Evolutionary conservation across 1,140 invertebrate genomes (phyloP).

Genomic region (Drosophila suzukii): DNA sequence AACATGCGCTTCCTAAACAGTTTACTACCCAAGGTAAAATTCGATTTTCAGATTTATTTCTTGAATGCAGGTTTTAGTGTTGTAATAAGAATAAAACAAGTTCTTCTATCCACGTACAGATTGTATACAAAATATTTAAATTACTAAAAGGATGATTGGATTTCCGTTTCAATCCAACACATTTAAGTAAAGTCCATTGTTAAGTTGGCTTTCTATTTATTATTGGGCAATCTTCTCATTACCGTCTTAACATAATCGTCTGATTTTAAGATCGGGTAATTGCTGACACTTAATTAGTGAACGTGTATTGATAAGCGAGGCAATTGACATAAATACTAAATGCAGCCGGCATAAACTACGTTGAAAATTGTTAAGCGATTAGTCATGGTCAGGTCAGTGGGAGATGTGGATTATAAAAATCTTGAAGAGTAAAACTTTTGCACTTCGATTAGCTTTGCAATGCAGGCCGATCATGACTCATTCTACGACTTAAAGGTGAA

Average conservation of each 20-base stretch:
- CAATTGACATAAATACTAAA: slow-evolving; percentile 4
- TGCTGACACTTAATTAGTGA: slow-evolving; percentile 44
- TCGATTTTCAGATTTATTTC: too few species aligned
- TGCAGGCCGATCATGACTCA: slow-evolving; percentile 34
- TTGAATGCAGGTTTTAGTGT: too few species aligned
- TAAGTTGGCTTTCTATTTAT: neutral
- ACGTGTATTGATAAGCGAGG: slow-evolving; percentile 28
- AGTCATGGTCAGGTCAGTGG: slow-evolving; percentile 28
- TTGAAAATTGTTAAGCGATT: neutral
- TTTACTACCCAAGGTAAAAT: neutral
- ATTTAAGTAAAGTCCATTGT: neutral
- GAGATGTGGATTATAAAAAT: slow-evolving; percentile 7
- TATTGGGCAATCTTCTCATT: slow-evolving; percentile 6
- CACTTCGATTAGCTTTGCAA: slow-evolving; percentile 22
- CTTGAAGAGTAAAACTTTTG: slow-evolving; percentile 13
- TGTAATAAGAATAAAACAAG: neutral
- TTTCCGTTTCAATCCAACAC: neutral
- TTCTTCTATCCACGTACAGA: neutral
- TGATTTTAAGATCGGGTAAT: slow-evolving; percentile 28
- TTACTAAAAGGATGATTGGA: neutral
- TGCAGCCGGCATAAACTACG: neutral
- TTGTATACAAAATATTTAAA: neutral
- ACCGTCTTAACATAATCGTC: slow-evolving; percentile 1
- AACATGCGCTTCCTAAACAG: neutral
- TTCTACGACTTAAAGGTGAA: slow-evolving; percentile 36